Conservation (phyloP, 2,797 vertebrate species). For the Capromys pilorides region DNA sequence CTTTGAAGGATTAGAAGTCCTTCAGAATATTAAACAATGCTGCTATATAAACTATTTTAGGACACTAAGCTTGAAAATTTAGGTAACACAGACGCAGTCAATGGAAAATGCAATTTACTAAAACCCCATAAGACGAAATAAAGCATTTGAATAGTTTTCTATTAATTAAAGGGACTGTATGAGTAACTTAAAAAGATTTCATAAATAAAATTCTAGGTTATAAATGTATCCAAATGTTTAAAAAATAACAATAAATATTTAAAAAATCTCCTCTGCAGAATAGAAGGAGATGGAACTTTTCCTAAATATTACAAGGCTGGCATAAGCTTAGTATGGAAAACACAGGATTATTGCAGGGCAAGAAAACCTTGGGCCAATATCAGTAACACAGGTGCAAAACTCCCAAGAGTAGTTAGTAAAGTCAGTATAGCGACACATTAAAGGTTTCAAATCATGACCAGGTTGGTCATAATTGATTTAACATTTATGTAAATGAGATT, state of each 20-base stretch:
- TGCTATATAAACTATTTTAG: neutral
- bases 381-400: neutral
- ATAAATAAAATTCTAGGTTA: neutral
- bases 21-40: neutral
- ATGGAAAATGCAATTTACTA: conserved; percentile 2
- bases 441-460: neutral
- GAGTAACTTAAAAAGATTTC: neutral
- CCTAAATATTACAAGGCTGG: neutral
- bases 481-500: conserved; percentile 20
- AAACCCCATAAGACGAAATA: neutral
- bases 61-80: neutral
- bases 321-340: neutral
- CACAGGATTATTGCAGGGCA: neutral
- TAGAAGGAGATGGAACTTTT: neutral
- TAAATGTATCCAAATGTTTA: neutral
- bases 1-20: neutral
- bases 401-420: neutral
- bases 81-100: neutral
- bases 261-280: neutral
- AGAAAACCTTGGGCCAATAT: neutral
- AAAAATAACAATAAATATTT: neutral
- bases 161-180: conserved; percentile 13
- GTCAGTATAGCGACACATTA: neutral
- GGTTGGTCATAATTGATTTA: neutral
- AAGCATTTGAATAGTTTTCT: neutral